Conservation (phyloP, 2,113 vertebrate genomes). For the Plectropomus leopardus region DNA sequence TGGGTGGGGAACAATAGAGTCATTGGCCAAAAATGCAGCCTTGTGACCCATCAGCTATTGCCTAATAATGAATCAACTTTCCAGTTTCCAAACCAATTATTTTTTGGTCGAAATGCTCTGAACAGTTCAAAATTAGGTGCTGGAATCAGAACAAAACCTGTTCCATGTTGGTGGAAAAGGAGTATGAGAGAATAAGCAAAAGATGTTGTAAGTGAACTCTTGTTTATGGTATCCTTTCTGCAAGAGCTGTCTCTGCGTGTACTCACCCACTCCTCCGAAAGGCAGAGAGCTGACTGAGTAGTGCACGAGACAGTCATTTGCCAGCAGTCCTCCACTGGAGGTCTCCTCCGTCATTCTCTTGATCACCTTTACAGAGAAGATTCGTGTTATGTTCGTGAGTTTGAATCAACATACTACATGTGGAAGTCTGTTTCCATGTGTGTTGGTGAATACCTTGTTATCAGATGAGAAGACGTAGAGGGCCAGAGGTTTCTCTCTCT, state of each 20-base stretch:
- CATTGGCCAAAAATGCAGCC: too few relatives aligned
- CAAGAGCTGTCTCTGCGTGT: background rate
- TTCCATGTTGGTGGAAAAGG: too few relatives aligned
- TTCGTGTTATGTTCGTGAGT: background rate
- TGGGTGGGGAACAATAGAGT: too few relatives aligned
- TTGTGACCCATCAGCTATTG: too few relatives aligned
- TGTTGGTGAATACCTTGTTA: conserved; percentile 84
- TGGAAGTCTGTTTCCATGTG: background rate
- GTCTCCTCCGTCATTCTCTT: conserved; percentile 87
- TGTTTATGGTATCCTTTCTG: background rate
- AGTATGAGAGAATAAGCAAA: background rate
- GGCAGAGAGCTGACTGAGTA: conserved; percentile 86
- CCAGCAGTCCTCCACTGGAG: conserved; percentile 90
- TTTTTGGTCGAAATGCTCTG: too few relatives aligned
- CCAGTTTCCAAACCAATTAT: too few relatives aligned
- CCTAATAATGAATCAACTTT: too few relatives aligned
- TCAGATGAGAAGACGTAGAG: conserved; percentile 91
- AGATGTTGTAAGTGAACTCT: background rate
- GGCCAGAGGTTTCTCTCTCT: conserved; percentile 92
- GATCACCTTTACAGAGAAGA: conserved; percentile 82
- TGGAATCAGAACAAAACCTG: too few relatives aligned
- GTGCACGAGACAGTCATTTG: conserved; percentile 91
- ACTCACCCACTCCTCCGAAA: conserved; percentile 93
- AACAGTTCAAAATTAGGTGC: too few relatives aligned
- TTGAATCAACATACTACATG: background rate